Evolutionary conservation across 2,113 vertebrate species (phyloP).

Genomic region (Pluvialis apricaria): DNA sequence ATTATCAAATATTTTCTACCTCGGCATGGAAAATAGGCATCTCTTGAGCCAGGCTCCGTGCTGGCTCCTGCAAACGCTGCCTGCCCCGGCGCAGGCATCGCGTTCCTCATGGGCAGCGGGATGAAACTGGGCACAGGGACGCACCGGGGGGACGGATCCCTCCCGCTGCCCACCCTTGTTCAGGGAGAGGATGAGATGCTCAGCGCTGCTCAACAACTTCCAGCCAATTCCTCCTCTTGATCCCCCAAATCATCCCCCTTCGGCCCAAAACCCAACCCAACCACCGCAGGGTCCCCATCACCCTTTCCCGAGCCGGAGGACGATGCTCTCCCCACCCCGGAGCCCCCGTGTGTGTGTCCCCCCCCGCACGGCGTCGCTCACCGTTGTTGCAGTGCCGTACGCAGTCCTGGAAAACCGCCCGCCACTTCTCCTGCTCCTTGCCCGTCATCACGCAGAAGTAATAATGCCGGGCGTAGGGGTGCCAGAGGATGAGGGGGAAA

Average conservation of each 20-base stretch:
- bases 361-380: constrained; percentile 40
- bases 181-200: background rate
- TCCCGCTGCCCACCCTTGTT: background rate
- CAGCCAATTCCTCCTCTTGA: background rate
- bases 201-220: background rate
- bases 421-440: constrained; percentile 92
- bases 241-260: background rate
- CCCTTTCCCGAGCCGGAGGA: too few relatives aligned
- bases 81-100: background rate
- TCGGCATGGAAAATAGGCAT: background rate
- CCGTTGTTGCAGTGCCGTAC: constrained; percentile 90
- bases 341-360: accelerated
- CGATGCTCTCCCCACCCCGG: accelerated
- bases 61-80: background rate
- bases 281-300: accelerated
- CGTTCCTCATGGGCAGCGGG: accelerated
- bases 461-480: constrained; percentile 87
- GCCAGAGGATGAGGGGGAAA: constrained; percentile 92
- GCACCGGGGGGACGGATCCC: accelerated
- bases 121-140: background rate
- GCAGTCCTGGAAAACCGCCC: constrained; percentile 91
- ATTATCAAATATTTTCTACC: background rate
- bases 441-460: constrained; percentile 92
- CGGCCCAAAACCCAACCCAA: background rate
- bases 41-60: background rate